These are phyloP conservation scores for Hippocampus mohnikei DNA, from an alignment of 2,113 vertebrate genomes.

Conservation along the genomic window DNA sequence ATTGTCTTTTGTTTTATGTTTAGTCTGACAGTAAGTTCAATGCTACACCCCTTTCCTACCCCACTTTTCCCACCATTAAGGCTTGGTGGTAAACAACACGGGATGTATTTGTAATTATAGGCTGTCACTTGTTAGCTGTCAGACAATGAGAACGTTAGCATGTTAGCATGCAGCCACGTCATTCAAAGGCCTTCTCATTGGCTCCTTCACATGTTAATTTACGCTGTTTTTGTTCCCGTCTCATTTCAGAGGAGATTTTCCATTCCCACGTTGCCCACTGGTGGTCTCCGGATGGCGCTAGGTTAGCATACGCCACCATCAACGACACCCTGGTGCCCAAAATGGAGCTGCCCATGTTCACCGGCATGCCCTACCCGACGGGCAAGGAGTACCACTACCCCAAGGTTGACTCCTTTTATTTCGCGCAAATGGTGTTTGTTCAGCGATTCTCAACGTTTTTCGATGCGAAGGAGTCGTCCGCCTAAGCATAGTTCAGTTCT, in stretches of 20 bases:
- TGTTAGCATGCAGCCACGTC: slow-evolving; percentile 14
- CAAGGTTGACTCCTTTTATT: slow-evolving; percentile 67
- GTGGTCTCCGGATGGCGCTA: slow-evolving; percentile 94
- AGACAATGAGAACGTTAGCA: background rate
- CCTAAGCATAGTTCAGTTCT: too few species aligned
- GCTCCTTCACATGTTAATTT: background rate
- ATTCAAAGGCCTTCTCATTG: slow-evolving; percentile 1
- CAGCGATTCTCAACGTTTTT: too few species aligned
- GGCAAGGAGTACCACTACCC: slow-evolving; percentile 89
- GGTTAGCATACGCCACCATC: slow-evolving; percentile 91
- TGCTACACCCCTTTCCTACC: too few species aligned
- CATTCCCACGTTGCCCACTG: slow-evolving; percentile 91
- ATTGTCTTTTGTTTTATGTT: too few species aligned
- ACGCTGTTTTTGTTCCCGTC: background rate
- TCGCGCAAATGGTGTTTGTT: too few species aligned
- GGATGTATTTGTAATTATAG: background rate
- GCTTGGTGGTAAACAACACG: background rate
- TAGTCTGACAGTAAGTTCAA: too few species aligned
- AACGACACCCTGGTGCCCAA: slow-evolving; percentile 88
- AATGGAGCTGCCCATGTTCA: slow-evolving; percentile 93
- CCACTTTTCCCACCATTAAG: too few species aligned
- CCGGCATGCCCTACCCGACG: slow-evolving; percentile 81
- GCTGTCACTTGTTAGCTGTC: background rate
- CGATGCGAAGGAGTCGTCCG: too few species aligned
- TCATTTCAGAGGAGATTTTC: slow-evolving; percentile 86